phyloP scores from a whole-genome alignment of 2,113 vertebrate genomes.

The Chaetodon trifascialis region DNA sequence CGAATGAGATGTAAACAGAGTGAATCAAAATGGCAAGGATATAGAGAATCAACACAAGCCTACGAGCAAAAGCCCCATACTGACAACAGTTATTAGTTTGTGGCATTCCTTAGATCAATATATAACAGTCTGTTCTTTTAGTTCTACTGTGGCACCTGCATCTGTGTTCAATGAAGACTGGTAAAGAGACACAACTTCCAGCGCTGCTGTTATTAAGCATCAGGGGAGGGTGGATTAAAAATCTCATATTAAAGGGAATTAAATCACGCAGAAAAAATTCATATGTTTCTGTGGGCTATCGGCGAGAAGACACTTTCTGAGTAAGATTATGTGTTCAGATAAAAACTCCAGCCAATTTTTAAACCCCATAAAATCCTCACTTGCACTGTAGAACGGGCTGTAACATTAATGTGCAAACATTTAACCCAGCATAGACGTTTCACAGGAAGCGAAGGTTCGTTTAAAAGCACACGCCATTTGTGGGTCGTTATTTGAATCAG shows the following conservation, averaged over 20 bases:
- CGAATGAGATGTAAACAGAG: conserved; percentile 21
- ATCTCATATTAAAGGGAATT: conserved; percentile 58
- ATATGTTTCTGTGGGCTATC: conserved; percentile 30
- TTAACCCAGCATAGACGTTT: conserved; percentile 4
- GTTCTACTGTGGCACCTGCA: neutral
- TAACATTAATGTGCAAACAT: conserved; percentile 21
- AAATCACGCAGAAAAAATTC: conserved; percentile 51
- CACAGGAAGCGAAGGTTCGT: neutral
- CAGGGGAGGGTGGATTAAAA: conserved; percentile 55
- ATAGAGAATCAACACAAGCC: conserved; percentile 2
- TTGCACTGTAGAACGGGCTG: conserved; percentile 17
- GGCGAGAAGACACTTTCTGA: conserved; percentile 32
- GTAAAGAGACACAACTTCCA: conserved; percentile 27
- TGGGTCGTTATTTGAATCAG: neutral
- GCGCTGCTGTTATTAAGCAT: conserved; percentile 44
- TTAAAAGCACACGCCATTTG: neutral
- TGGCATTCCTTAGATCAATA: conserved; percentile 10
- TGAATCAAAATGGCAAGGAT: conserved; percentile 1
- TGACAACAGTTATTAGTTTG: conserved; percentile 9
- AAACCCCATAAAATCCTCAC: conserved; percentile 46
- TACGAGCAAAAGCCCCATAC: neutral
- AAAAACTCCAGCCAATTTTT: conserved; percentile 27
- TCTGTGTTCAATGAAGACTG: conserved; percentile 2
- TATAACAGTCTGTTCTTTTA: neutral
- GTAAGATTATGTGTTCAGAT: conserved; percentile 32